A percentile compares a stretch with the other conserved stretches of the same genome.
These are phyloP conservation scores for Acleris literana DNA, from an alignment of 2,888 invertebrate genomes.

Conservation along the genomic window DNA sequence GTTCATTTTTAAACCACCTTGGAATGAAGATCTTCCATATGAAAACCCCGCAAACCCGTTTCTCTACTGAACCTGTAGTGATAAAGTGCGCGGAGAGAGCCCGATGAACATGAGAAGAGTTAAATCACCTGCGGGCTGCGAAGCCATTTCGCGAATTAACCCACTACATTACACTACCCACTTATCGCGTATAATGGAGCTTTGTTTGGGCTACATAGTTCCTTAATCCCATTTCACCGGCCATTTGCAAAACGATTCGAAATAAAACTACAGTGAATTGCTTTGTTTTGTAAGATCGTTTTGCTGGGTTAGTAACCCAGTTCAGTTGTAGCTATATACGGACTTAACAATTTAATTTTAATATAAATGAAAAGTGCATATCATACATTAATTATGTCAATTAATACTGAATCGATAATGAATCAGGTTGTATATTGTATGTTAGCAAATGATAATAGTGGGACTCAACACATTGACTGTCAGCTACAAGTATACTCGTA, in stretches of 20 bases:
- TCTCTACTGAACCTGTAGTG: conserved; percentile 13
- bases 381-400: too few relatives aligned
- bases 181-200: conserved; percentile 52
- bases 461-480: too few relatives aligned
- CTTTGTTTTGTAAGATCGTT: conserved; percentile 39
- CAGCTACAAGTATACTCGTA: too few relatives aligned
- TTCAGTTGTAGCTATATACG: neutral
- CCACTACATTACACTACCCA: conserved; percentile 50
- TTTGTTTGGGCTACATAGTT: conserved; percentile 46
- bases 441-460: too few relatives aligned
- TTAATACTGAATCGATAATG: too few relatives aligned
- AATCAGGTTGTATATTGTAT: too few relatives aligned
- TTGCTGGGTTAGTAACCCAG: conserved; percentile 15
- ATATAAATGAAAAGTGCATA: too few relatives aligned
- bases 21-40: too few relatives aligned
- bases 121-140: conserved; percentile 53
- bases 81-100: conserved; percentile 24
- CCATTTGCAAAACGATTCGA: conserved; percentile 52
- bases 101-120: conserved; percentile 44
- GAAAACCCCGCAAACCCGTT: neutral
- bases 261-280: conserved; percentile 46
- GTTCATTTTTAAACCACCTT: too few relatives aligned
- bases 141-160: conserved; percentile 52
- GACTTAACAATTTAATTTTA: neutral
- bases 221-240: conserved; percentile 60